Conservation (phyloP, 2,113 vertebrate genomes). For the Ptyas mucosa region DNA sequence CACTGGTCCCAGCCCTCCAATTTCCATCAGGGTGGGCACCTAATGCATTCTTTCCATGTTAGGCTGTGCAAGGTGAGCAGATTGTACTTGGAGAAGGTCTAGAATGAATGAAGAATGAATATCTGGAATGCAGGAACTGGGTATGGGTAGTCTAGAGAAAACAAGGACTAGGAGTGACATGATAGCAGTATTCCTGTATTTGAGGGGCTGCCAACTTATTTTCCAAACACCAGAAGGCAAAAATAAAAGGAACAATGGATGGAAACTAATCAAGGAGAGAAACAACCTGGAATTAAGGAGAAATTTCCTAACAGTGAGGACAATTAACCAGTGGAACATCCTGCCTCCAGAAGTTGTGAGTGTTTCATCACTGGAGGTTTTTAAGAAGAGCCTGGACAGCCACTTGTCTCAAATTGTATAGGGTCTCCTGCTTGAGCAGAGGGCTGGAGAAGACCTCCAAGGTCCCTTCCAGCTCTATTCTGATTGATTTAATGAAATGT, state of each 20-base stretch:
- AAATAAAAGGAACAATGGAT: background rate
- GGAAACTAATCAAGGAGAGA: background rate
- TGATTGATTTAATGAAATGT: background rate
- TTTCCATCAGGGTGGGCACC: background rate
- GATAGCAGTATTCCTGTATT: background rate
- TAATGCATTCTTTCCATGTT: background rate
- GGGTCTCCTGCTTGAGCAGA: background rate
- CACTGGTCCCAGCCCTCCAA: background rate
- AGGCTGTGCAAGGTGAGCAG: background rate
- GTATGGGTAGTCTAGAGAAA: background rate
- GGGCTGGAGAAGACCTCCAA: background rate
- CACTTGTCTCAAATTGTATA: background rate
- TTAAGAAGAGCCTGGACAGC: no score
- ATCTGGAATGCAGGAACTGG: background rate
- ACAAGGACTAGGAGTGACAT: background rate
- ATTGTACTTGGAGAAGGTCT: background rate
- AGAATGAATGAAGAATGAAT: background rate
- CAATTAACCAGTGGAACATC: background rate
- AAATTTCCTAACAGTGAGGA: background rate
- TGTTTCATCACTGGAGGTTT: no score
- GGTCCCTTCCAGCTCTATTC: background rate
- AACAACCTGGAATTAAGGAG: background rate
- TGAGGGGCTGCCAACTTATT: background rate
- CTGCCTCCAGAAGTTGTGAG: no score
- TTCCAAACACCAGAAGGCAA: background rate